Base-by-base conservation (phyloP, 92 coral and sea anemone genomes). In the Chrysogorgia sp. region DNA sequence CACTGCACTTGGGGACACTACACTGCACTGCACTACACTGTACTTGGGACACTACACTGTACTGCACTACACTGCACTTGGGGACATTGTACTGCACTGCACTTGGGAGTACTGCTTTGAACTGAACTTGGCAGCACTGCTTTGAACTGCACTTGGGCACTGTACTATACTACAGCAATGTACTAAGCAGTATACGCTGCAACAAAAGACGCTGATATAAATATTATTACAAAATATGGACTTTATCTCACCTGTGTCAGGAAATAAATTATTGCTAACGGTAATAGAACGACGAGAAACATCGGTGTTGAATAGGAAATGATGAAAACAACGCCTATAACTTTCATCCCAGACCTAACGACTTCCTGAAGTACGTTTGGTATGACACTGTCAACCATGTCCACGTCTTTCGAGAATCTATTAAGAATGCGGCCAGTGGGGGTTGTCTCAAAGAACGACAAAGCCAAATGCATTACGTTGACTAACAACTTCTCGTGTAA, bases 401-500 rank as follows among this genome's bases (percentile, higher is more conserved):
- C 87, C 40, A 92, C 67, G 67, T 92, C 97, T 82, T 92, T 92
- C 6, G 97, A 92, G 71, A 92, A 92, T 62, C 97, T 88, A 86
- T 92, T 92, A 17, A 92, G 88, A 19, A 92, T 83, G 66, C 87
- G 81, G 50, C 97, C 97, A 43, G 91, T 87, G 23, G 97, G 97
- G 3, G 97, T 92, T 41, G 90, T 86, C 87, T 92, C 97, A 68
- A 92, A 92, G 82, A 92, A 92, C 12, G 97, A 81, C 92, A 92
- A 86, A 6, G 97, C 92, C 0, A 90, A 68, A 78, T 90, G 97
- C 75, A 92, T 81, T 25, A 92, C 83, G 58, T 88, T 88, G 56
- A 77, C 85, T 25, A 92, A 84, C 60, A 92, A 68, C 63, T 70
- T 88, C 40, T 82, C 80, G 59, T 92, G 97, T 29, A 92, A 84